Evolutionary conservation across 2,797 vertebrate genomes (phyloP).

Genomic region (Crenichthys baileyi): DNA sequence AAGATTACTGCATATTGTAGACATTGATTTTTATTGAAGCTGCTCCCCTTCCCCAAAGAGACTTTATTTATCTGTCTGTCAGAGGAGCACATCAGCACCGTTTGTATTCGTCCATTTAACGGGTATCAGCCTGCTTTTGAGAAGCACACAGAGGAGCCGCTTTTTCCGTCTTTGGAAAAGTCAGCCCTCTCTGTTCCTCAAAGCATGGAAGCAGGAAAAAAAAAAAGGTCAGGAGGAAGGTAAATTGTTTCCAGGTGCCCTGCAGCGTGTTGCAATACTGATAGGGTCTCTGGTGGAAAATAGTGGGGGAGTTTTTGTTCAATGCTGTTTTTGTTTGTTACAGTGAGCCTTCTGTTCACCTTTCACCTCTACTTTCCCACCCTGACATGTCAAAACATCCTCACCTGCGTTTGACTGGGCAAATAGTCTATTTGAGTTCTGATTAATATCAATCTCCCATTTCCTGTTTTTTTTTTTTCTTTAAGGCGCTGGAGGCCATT

Average conservation of each 20-base stretch:
- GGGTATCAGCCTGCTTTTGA: constrained; percentile 81
- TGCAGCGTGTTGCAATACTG: constrained; percentile 67
- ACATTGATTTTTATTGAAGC: constrained; percentile 62
- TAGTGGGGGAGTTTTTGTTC: constrained; percentile 46
- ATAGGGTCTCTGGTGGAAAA: constrained; percentile 67
- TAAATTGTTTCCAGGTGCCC: constrained; percentile 86
- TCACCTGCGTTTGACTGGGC: not conserved
- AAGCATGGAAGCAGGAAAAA: constrained; percentile 70
- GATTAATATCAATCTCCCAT: constrained; percentile 9
- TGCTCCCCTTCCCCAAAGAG: constrained; percentile 64
- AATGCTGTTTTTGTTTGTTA: constrained; percentile 50
- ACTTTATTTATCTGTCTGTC: constrained; percentile 76
- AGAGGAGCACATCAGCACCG: constrained; percentile 73
- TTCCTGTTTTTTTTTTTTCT: constrained; percentile 14
- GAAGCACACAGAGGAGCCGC: constrained; percentile 72
- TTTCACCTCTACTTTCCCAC: constrained; percentile 24
- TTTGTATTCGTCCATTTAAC: constrained; percentile 73
- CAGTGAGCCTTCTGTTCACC: constrained; percentile 50
- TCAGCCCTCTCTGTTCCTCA: constrained; percentile 69
- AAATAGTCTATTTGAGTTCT: constrained; percentile 3
- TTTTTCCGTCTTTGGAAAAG: constrained; percentile 83
- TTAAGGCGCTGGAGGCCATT: constrained; percentile 89
- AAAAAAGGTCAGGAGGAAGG: constrained; percentile 72
- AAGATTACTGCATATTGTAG: constrained; percentile 49
- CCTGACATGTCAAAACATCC: constrained; percentile 29